Conservation (phyloP, 2,888 invertebrate species). For the Ichneumon xanthorius region DNA sequence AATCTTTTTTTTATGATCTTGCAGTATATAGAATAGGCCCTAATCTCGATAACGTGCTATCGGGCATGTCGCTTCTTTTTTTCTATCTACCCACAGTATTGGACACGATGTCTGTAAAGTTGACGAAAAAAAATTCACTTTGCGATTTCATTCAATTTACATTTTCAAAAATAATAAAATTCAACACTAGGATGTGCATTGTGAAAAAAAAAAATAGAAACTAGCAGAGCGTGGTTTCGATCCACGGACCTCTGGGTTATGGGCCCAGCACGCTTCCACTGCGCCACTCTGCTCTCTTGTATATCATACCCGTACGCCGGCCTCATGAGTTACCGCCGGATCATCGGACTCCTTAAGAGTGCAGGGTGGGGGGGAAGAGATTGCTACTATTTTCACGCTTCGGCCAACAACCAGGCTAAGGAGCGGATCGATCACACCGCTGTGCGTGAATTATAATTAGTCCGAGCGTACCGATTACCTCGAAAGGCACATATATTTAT, state of each 20-base stretch:
- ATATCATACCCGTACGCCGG: background rate
- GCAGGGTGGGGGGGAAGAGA: conserved; percentile 26
- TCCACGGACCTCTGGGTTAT: conserved; percentile 91
- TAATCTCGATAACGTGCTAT: too few species aligned
- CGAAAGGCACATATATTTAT: conserved; percentile 47
- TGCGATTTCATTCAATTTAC: background rate
- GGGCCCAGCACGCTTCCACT: conserved; percentile 90
- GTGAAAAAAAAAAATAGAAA: conserved; percentile 62
- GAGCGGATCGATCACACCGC: conserved; percentile 61
- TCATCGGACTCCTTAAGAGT: background rate
- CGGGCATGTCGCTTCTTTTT: too few species aligned
- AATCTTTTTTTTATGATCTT: too few species aligned
- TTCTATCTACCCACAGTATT: too few species aligned
- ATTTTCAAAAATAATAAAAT: background rate
- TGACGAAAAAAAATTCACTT: background rate
- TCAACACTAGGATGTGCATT: background rate
- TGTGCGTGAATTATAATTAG: conserved; percentile 65
- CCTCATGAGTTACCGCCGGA: background rate
- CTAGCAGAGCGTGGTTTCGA: conserved; percentile 85
- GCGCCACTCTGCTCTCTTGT: conserved; percentile 90
- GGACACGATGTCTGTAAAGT: background rate
- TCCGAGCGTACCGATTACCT: conserved; percentile 59
- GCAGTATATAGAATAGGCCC: too few species aligned
- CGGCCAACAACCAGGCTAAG: conserved; percentile 61
- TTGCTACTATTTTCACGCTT: conserved; percentile 64